A percentile compares a stretch with the other conserved stretches of the same genome.
Evolutionary conservation across 2,113 vertebrate species (phyloP).

Genomic region (Channa argus): DNA sequence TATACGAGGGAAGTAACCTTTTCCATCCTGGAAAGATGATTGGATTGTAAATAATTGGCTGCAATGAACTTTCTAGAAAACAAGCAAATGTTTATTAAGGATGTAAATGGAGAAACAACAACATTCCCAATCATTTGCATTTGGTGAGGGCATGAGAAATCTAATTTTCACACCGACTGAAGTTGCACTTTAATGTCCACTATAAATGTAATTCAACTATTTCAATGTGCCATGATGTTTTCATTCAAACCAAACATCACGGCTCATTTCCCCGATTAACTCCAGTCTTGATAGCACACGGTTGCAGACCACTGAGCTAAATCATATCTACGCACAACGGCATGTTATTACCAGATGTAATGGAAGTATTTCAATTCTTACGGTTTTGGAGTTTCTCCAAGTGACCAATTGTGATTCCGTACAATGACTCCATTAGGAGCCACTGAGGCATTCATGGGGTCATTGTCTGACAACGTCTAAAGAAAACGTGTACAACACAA

Average conservation of each 20-base stretch:
- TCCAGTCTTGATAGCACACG: not conserved
- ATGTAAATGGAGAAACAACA: constrained; percentile 6
- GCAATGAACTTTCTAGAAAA: not conserved
- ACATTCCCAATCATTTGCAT: not conserved
- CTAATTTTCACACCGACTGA: constrained; percentile 3
- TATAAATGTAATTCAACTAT: constrained; percentile 5
- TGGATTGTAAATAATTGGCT: not conserved
- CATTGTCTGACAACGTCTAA: not conserved
- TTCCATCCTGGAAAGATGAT: not conserved
- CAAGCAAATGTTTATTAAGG: not conserved
- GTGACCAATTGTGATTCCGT: not conserved
- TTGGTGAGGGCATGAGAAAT: constrained; percentile 4
- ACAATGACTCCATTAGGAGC: not conserved
- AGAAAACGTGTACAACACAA: not conserved
- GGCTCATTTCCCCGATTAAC: constrained; percentile 10
- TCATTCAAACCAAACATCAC: not conserved
- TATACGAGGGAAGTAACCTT: not conserved
- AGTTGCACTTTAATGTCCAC: constrained; percentile 4
- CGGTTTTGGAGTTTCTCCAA: not conserved
- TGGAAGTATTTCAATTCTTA: too few relatives aligned
- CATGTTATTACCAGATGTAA: not conserved
- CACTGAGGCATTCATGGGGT: not conserved
- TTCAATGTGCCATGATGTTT: not conserved
- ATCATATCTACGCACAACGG: not conserved
- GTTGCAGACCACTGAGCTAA: not conserved